A percentile compares a stretch with the other conserved stretches of the same genome.
phyloP scores from a whole-genome alignment of 2,113 vertebrate species.

The Lota lota region DNA sequence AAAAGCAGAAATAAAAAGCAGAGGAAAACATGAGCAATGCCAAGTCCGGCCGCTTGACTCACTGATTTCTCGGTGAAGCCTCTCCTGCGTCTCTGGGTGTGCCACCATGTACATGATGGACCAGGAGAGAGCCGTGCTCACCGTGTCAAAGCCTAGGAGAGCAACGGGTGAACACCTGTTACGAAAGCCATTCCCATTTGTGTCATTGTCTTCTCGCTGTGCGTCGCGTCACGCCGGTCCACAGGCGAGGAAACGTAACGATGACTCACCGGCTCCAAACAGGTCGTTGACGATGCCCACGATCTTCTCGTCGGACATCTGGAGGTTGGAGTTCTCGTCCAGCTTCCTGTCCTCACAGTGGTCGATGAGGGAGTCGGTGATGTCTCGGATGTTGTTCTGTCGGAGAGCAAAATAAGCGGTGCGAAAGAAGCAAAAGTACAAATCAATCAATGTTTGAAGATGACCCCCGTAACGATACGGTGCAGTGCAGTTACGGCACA shows the following conservation, averaged over 20 bases:
- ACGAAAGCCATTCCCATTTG: not conserved
- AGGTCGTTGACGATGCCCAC: conserved; percentile 81
- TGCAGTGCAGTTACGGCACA: not conserved
- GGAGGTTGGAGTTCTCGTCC: conserved; percentile 73
- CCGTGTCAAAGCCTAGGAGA: conserved; percentile 86
- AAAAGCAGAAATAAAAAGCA: too few species aligned
- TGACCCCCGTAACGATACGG: not conserved
- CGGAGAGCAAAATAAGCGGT: too few species aligned
- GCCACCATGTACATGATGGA: conserved; percentile 81
- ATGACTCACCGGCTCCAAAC: conserved; percentile 90
- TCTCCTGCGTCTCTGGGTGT: conserved; percentile 81
- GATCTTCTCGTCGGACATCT: conserved; percentile 79
- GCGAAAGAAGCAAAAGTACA: not conserved
- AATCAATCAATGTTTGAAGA: not conserved
- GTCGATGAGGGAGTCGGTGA: conserved; percentile 89
- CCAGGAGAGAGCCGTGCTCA: conserved; percentile 88
- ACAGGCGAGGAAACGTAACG: not conserved
- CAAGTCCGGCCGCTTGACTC: conserved; percentile 36
- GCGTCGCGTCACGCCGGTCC: not conserved
- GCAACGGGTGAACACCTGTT: not conserved
- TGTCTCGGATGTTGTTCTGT: conserved; percentile 86
- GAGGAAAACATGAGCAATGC: not conserved
- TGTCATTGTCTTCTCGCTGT: not conserved
- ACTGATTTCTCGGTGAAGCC: conserved; percentile 86
- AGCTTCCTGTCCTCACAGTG: conserved; percentile 81